phyloP scores from a whole-genome alignment of 1,140 invertebrate species.

The Platyscapa corneri region DNA sequence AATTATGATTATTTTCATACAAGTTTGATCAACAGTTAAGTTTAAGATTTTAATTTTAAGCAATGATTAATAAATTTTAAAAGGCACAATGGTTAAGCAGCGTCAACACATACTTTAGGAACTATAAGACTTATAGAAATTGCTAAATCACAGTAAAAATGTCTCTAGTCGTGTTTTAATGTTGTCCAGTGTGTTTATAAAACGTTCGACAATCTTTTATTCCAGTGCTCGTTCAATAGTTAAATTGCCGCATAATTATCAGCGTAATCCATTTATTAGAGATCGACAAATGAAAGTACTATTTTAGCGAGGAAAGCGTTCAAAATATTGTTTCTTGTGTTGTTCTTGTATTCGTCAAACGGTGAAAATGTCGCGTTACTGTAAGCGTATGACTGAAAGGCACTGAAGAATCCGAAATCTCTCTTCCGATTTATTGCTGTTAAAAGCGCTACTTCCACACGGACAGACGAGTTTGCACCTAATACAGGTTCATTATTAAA shows the following conservation, averaged over 20 bases:
- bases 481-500: not conserved
- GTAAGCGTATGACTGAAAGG: not conserved
- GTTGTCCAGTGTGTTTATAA: not conserved
- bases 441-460: not conserved
- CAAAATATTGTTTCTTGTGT: not conserved
- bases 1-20: not conserved
- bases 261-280: not conserved
- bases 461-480: not conserved
- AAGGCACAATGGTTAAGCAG: not conserved
- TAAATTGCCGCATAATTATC: not conserved
- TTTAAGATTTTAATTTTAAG: constrained; percentile 26
- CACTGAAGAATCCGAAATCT: not conserved
- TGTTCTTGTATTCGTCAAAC: not conserved
- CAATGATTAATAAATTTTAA: not conserved
- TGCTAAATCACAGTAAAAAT: constrained; percentile 2
- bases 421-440: not conserved
- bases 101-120: not conserved
- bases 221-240: not conserved
- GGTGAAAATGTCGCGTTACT: not conserved
- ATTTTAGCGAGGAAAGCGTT: not conserved
- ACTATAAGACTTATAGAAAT: not conserved
- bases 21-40: not conserved
- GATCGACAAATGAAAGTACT: too few relatives aligned
- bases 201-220: not conserved
- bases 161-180: not conserved